These are phyloP conservation scores for Sibirionetta formosa DNA, from an alignment of 2,797 vertebrate genomes.

Conservation along the genomic window DNA sequence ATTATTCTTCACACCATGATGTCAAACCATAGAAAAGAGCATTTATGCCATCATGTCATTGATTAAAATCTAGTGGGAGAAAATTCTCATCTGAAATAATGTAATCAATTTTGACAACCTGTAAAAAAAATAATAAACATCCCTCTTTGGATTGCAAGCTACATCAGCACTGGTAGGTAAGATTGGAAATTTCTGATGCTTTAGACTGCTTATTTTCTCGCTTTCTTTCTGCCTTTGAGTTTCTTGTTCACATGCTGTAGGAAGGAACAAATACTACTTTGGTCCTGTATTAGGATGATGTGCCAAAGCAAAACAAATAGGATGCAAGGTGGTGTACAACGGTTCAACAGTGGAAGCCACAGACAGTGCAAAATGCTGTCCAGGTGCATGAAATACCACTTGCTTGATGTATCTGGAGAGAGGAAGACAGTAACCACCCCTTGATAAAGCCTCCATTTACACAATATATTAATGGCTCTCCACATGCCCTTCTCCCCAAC, in stretches of 20 bases:
- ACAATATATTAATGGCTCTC: background rate
- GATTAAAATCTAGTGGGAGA: conserved; percentile 51
- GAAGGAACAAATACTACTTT: background rate
- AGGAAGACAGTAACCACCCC: background rate
- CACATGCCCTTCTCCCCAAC: rapidly evolving
- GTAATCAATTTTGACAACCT: background rate
- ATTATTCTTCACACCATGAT: conserved; percentile 50
- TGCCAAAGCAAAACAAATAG: background rate
- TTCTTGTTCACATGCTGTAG: background rate
- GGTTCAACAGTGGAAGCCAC: background rate
- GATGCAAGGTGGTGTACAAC: background rate
- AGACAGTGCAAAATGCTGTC: background rate
- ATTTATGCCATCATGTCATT: conserved; percentile 45
- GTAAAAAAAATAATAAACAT: background rate
- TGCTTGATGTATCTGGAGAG: background rate
- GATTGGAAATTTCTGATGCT: background rate
- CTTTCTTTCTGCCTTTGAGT: background rate
- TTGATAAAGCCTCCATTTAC: background rate
- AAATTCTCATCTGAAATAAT: conserved; percentile 60
- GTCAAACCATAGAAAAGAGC: conserved; percentile 43
- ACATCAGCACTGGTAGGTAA: background rate
- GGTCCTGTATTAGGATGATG: background rate
- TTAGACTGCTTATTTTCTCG: background rate
- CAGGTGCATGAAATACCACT: background rate
- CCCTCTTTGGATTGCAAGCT: background rate